A percentile compares a stretch with the other conserved stretches of the same genome.
phyloP scores from a whole-genome alignment of 2,797 vertebrate genomes.

The Galago senegalensis region DNA sequence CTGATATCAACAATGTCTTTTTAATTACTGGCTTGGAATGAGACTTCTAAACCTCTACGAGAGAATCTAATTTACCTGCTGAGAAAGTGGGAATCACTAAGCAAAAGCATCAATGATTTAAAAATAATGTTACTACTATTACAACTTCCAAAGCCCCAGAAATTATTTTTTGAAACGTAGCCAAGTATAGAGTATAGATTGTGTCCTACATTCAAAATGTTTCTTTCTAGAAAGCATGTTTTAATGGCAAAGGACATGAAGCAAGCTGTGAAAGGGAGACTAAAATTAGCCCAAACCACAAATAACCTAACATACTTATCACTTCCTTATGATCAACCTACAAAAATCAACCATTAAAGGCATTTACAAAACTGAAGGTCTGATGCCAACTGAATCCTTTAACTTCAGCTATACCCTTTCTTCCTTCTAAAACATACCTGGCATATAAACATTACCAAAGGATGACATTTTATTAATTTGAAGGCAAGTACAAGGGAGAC shows the following conservation, averaged over 20 bases:
- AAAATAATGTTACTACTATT: constrained; percentile 13
- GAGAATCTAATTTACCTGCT: constrained; percentile 35
- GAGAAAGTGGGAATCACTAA: constrained; percentile 17
- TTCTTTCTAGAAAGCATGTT: constrained; percentile 82
- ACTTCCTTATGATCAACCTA: constrained; percentile 78
- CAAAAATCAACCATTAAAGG: constrained; percentile 70
- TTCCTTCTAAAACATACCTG: constrained; percentile 10
- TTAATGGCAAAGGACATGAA: constrained; percentile 78
- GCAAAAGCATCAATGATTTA: constrained; percentile 34
- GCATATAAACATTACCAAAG: background rate
- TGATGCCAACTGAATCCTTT: constrained; percentile 6
- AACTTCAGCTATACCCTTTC: background rate
- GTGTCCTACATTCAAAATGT: constrained; percentile 72
- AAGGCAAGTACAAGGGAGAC: constrained; percentile 40
- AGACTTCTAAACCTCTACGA: background rate
- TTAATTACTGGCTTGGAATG: background rate
- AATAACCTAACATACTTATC: constrained; percentile 80
- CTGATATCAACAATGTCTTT: background rate
- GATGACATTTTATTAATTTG: background rate
- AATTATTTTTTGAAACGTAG: constrained; percentile 56
- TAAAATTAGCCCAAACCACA: constrained; percentile 85
- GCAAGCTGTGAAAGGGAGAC: constrained; percentile 75
- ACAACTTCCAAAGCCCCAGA: background rate
- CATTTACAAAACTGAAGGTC: constrained; percentile 57
- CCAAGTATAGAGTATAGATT: constrained; percentile 65